Evolutionary conservation across 2,888 invertebrate species (phyloP).

Genomic region (Lampropteryx suffumata): DNA sequence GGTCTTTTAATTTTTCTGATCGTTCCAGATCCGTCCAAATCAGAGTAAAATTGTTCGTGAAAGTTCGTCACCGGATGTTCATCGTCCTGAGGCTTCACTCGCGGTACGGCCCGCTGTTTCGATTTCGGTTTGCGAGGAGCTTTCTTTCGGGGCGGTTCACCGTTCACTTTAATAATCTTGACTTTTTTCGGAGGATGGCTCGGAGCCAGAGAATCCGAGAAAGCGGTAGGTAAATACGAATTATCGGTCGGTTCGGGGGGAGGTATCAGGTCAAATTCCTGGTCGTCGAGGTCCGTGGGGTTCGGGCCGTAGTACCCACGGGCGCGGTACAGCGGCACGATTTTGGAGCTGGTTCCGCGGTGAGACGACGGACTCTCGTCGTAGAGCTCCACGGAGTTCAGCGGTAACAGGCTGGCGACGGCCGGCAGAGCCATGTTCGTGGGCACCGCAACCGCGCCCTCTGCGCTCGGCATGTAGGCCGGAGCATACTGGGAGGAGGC

Average conservation of each 20-base stretch:
- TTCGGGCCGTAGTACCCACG: constrained; percentile 76
- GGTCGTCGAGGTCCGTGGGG: constrained; percentile 62
- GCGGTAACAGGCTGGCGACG: constrained; percentile 57
- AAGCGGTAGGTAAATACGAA: constrained; percentile 52
- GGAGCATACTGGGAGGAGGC: constrained; percentile 75
- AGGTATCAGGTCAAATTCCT: constrained; percentile 63
- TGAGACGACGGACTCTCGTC: constrained; percentile 49
- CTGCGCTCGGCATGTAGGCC: constrained; percentile 70
- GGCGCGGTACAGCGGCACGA: constrained; percentile 72
- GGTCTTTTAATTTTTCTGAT: constrained; percentile 73
- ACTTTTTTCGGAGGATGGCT: constrained; percentile 58
- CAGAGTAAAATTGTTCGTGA: constrained; percentile 78
- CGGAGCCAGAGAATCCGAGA: constrained; percentile 44
- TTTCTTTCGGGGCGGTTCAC: constrained; percentile 60
- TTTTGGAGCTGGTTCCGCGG: constrained; percentile 62
- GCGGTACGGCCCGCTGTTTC: constrained; percentile 54
- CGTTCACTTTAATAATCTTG: constrained; percentile 68
- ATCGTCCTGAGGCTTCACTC: constrained; percentile 59
- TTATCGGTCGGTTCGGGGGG: constrained; percentile 54
- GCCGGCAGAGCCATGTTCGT: constrained; percentile 63
- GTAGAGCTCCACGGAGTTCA: constrained; percentile 63
- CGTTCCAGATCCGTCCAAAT: constrained; percentile 70
- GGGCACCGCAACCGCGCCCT: constrained; percentile 67
- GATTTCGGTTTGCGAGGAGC: constrained; percentile 61
- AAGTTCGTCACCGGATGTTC: constrained; percentile 70